Evolutionary conservation across 2,888 invertebrate genomes (phyloP).

Genomic region (Physocephala rufipes): DNA sequence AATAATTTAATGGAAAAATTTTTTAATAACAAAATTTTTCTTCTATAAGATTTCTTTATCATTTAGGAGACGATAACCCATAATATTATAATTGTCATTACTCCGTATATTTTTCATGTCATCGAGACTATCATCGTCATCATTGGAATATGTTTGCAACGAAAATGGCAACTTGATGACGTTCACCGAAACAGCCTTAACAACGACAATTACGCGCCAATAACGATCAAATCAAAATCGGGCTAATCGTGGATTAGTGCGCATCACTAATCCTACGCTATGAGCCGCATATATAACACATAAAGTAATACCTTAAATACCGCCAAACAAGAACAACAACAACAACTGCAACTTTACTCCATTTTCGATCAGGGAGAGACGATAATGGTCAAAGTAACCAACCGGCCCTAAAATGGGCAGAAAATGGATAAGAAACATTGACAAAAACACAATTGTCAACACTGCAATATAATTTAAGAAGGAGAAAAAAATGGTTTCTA

Average conservation of each 20-base stretch:
- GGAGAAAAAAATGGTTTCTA: constrained; percentile 9
- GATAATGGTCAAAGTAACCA: constrained; percentile 47
- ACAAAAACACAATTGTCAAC: constrained; percentile 42
- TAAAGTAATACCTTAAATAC: not conserved
- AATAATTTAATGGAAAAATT: too few relatives aligned
- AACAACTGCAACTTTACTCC: constrained; percentile 27
- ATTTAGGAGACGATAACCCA: too few relatives aligned
- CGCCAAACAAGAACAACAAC: not conserved
- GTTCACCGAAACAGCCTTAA: not conserved
- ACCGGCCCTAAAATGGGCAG: constrained; percentile 36
- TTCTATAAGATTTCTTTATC: too few relatives aligned
- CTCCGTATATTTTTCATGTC: too few relatives aligned
- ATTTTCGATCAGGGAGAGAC: constrained; percentile 39
- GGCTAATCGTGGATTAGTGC: constrained; percentile 48
- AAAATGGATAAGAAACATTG: constrained; percentile 24
- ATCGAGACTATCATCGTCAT: too few relatives aligned
- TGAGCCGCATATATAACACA: constrained; percentile 20
- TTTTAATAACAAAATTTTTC: too few relatives aligned
- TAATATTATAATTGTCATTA: too few relatives aligned
- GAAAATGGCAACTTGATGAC: not conserved
- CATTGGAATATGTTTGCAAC: too few relatives aligned
- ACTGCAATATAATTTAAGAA: not conserved
- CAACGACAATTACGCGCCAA: constrained; percentile 63
- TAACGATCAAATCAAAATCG: constrained; percentile 56
- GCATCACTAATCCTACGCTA: constrained; percentile 37